A percentile compares a stretch with the other conserved stretches of the same genome.
Conservation (phyloP, 2,888 invertebrate species). For the Eilema sororculum region DNA sequence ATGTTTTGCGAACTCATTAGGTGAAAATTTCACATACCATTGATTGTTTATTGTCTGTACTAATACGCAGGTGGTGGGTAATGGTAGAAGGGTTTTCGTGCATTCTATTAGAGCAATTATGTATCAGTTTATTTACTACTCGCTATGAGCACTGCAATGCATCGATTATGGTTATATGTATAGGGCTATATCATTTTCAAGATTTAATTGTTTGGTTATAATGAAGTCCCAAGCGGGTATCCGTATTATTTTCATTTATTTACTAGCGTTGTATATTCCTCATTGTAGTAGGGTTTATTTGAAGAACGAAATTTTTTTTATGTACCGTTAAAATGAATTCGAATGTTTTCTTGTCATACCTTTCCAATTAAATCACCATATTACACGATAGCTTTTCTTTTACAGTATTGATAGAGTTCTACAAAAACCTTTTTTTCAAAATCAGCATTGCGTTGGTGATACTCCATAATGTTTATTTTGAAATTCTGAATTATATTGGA, state of each 20-base stretch:
- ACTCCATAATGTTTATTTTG: not conserved
- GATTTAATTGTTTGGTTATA: no score
- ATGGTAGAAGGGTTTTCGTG: not conserved
- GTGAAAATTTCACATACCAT: not conserved
- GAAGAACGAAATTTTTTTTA: no score
- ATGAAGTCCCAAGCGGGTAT: no score
- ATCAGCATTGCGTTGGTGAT: not conserved
- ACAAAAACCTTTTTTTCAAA: no score
- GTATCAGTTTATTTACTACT: no score
- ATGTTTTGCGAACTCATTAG: constrained; percentile 4
- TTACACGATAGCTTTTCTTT: no score
- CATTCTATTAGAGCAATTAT: not conserved
- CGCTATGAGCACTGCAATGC: not conserved
- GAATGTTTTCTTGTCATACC: not conserved
- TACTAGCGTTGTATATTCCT: no score
- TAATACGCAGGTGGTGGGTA: not conserved
- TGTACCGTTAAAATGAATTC: no score
- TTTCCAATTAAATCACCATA: not conserved
- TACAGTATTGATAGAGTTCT: not conserved
- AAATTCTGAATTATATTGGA: not conserved
- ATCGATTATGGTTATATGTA: not conserved
- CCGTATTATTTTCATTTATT: no score
- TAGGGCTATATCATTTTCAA: no score
- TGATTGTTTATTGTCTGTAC: not conserved
- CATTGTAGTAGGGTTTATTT: no score